phyloP scores from a whole-genome alignment of 2,888 invertebrate species.

The Sclerodermus sp. region DNA sequence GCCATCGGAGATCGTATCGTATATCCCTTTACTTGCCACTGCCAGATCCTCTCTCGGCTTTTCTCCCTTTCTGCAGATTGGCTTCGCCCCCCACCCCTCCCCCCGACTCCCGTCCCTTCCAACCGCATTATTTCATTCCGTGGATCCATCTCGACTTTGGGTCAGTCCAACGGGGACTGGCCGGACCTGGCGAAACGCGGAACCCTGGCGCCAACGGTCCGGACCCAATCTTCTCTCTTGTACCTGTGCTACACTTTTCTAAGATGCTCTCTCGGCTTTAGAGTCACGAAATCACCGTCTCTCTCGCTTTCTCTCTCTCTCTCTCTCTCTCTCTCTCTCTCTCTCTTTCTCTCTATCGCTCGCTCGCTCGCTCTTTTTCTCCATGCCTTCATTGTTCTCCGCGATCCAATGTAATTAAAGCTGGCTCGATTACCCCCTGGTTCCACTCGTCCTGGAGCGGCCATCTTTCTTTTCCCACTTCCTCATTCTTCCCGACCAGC shows the following conservation, averaged over 20 bases:
- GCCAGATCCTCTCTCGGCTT: neutral
- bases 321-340: neutral
- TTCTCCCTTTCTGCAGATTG: conserved; percentile 8
- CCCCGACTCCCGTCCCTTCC: conserved; percentile 1
- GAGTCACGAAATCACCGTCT: no score
- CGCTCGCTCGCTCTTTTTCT: neutral
- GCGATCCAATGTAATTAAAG: no score
- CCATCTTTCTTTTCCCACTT: no score
- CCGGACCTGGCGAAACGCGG: no score
- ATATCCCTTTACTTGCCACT: conserved; percentile 15
- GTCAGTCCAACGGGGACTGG: no score
- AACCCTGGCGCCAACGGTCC: no score
- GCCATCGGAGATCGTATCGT: conserved; percentile 51
- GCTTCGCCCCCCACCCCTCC: neutral
- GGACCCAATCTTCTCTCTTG: no score
- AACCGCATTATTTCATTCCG: conserved; percentile 36
- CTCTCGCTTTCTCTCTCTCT: neutral
- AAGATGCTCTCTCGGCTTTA: no score
- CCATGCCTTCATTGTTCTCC: neutral
- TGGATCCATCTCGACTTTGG: conserved; percentile 33
- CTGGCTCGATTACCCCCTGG: no score
- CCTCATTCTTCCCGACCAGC: no score
- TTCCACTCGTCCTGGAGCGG: no score
- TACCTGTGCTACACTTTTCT: no score
- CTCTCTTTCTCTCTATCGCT: neutral